Percentiles rank a stretch among this genome's conserved stretches.
These are phyloP conservation scores for Tholera decimalis DNA, from an alignment of 2,888 invertebrate genomes.

Conservation along the genomic window DNA sequence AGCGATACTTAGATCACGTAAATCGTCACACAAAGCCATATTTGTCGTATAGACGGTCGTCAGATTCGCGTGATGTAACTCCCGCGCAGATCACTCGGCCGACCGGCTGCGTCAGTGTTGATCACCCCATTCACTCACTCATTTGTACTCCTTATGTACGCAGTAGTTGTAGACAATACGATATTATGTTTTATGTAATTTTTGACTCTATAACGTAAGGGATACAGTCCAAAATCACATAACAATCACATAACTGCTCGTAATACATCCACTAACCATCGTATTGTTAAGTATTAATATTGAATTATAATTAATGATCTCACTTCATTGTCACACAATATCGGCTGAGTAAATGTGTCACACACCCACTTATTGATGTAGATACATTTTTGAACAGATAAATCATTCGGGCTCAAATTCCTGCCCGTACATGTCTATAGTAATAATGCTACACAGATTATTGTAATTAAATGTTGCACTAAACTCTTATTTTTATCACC, in stretches of 20 bases:
- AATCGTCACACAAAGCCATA: slow-evolving; percentile 52
- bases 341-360: slow-evolving; percentile 81
- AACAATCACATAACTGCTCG: slow-evolving; percentile 62
- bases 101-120: slow-evolving; percentile 52
- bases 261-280: slow-evolving; percentile 79
- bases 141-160: slow-evolving; percentile 52
- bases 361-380: slow-evolving; percentile 58
- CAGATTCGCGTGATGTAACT: slow-evolving; percentile 27
- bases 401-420: slow-evolving; percentile 16
- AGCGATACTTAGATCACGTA: slow-evolving; percentile 16
- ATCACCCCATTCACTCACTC: slow-evolving; percentile 60
- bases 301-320: slow-evolving; percentile 88
- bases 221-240: slow-evolving; percentile 66
- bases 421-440: slow-evolving; percentile 24
- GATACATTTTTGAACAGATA: slow-evolving; percentile 46
- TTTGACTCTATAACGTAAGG: slow-evolving; percentile 56
- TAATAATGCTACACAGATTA: slow-evolving; percentile 35
- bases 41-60: slow-evolving; percentile 47
- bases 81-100: slow-evolving; percentile 4
- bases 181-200: slow-evolving; percentile 61
- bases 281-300: slow-evolving; percentile 90
- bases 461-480: slow-evolving; percentile 45
- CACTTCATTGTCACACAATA: slow-evolving; percentile 89
- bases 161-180: slow-evolving; percentile 61
- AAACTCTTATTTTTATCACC: slow-evolving; percentile 44